Conservation (phyloP, 2,888 invertebrate genomes). For the Tetrapedia diversipes region DNA sequence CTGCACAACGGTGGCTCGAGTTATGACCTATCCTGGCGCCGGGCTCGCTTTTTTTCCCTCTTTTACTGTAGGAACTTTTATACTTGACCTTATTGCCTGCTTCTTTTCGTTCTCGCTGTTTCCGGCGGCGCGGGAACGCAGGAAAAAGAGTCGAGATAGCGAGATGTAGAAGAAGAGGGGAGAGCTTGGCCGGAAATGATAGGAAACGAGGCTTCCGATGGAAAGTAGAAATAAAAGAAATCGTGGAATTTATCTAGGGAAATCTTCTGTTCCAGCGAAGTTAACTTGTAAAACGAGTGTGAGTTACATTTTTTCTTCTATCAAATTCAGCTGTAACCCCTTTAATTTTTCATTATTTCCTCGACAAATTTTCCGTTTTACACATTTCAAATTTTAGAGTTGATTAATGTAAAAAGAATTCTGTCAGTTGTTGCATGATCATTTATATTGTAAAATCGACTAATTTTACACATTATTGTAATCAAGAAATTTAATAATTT, state of each 20-base stretch:
- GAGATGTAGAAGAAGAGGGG: slow-evolving; percentile 37
- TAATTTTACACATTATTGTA: too few relatives aligned
- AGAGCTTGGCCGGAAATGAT: slow-evolving; percentile 36
- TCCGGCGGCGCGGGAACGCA: slow-evolving; percentile 30
- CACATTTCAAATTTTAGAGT: too few relatives aligned
- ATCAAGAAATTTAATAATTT: too few relatives aligned
- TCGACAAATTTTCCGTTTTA: too few relatives aligned
- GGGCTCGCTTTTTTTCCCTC: slow-evolving; percentile 47
- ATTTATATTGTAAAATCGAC: too few relatives aligned
- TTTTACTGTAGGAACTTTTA: slow-evolving; percentile 59
- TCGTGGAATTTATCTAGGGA: slow-evolving; percentile 40
- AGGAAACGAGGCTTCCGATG: slow-evolving; percentile 44
- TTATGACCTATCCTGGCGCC: slow-evolving; percentile 56
- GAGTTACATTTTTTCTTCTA: too few relatives aligned
- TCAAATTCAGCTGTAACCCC: too few relatives aligned
- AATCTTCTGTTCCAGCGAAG: slow-evolving; percentile 4
- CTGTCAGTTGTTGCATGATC: too few relatives aligned
- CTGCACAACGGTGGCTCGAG: slow-evolving; percentile 42
- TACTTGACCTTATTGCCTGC: slow-evolving; percentile 64
- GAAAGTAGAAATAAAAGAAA: slow-evolving; percentile 46
- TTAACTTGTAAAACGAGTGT: not conserved
- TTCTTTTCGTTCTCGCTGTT: slow-evolving; percentile 30
- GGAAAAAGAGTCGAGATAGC: slow-evolving; percentile 13
- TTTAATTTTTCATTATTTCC: too few relatives aligned
- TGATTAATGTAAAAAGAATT: too few relatives aligned